Evolutionary conservation across 2,888 invertebrate genomes (phyloP).

Genomic region (Ypsolopha scabrella): DNA sequence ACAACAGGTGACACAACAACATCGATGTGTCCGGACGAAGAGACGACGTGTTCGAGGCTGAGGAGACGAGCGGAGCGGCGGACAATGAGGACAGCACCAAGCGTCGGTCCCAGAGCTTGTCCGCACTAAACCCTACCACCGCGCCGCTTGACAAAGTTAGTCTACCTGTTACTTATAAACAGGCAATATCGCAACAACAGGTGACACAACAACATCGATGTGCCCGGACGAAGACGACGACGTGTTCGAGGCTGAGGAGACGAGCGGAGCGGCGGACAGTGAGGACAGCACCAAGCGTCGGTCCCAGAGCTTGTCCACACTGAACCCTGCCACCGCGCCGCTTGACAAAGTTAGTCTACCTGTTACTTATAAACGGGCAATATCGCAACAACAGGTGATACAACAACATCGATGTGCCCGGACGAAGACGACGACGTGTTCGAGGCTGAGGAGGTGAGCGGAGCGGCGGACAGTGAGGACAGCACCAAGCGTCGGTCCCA

Average conservation of each 20-base stretch:
- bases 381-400: constrained; percentile 21
- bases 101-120: constrained; percentile 87
- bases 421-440: constrained; percentile 97
- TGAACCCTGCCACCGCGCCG: constrained; percentile 55
- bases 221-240: constrained; percentile 92
- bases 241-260: constrained; percentile 85
- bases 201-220: constrained; percentile 41
- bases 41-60: constrained; percentile 95
- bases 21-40: constrained; percentile 77
- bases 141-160: constrained; percentile 44
- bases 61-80: constrained; percentile 52
- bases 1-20: constrained; percentile 31
- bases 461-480: constrained; percentile 34
- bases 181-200: constrained; percentile 13
- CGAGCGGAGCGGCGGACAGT: constrained; percentile 30
- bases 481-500: constrained; percentile 82
- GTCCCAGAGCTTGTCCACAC: constrained; percentile 87
- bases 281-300: constrained; percentile 74
- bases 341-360: constrained; percentile 37
- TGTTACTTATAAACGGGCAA: constrained; percentile 16
- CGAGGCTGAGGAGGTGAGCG: constrained; percentile 74
- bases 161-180: constrained; percentile 16
- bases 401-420: constrained; percentile 55
- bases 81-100: constrained; percentile 58
- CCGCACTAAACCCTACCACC: constrained; percentile 73